Percentiles rank a stretch among this genome's conserved stretches.
These are phyloP conservation scores for Phyto melanocephala DNA, from an alignment of 2,888 invertebrate species.

Conservation along the genomic window DNA sequence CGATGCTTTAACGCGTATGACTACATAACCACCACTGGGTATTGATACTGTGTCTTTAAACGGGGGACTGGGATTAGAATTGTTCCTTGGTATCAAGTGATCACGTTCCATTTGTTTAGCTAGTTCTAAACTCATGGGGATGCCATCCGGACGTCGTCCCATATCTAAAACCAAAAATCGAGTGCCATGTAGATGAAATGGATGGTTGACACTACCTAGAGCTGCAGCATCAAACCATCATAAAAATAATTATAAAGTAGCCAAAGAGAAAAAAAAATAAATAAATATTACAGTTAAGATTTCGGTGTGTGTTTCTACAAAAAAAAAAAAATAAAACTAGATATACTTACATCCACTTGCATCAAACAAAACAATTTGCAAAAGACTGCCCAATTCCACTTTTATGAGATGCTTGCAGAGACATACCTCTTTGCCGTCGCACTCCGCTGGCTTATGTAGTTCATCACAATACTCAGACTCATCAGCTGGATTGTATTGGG, in stretches of 20 bases:
- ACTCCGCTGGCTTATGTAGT: constrained; percentile 64
- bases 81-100: constrained; percentile 58
- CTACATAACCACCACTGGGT: constrained; percentile 73
- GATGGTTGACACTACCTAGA: constrained; percentile 74
- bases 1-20: constrained; percentile 71
- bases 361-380: constrained; percentile 75
- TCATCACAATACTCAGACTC: constrained; percentile 72
- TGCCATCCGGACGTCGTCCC: constrained; percentile 67
- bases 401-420: constrained; percentile 71
- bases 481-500: constrained; percentile 80
- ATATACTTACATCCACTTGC: constrained; percentile 71
- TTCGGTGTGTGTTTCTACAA: neutral
- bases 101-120: constrained; percentile 69
- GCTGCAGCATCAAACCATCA: constrained; percentile 64
- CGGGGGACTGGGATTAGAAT: constrained; percentile 67
- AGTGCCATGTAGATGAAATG: constrained; percentile 77
- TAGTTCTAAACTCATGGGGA: constrained; percentile 67
- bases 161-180: constrained; percentile 75
- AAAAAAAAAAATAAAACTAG: neutral
- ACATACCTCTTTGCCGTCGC: constrained; percentile 66
- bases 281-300: too few species aligned
- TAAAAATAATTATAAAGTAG: neutral
- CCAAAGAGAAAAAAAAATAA: neutral
- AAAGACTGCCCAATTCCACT: constrained; percentile 68
- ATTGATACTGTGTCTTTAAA: constrained; percentile 76